Evolutionary conservation across 1,140 invertebrate genomes (phyloP).

Genomic region (Nephila pilipes): DNA sequence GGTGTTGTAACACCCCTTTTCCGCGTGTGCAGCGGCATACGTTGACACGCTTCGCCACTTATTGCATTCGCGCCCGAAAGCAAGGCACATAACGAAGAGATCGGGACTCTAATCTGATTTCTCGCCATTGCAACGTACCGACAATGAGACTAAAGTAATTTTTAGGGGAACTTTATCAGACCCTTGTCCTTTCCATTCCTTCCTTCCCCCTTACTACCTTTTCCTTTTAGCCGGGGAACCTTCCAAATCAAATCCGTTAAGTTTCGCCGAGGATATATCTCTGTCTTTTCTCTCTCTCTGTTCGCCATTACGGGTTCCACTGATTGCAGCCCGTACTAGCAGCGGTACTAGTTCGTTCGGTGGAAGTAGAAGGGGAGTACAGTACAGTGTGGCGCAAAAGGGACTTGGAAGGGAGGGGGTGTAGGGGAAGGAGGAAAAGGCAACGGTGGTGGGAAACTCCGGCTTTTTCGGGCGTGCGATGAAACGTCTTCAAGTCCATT

Average conservation of each 20-base stretch:
- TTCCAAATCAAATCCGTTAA: conserved; percentile 76
- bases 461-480: conserved; percentile 77
- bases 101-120: conserved; percentile 74
- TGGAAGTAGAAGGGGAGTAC: not conserved
- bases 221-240: conserved; percentile 50
- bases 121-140: conserved; percentile 58
- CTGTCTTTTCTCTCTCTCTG: conserved; percentile 41
- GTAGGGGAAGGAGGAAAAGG: conserved; percentile 18
- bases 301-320: conserved; percentile 71
- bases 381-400: conserved; percentile 6
- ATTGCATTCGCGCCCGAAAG: conserved; percentile 62
- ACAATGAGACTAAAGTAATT: conserved; percentile 78
- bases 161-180: conserved; percentile 74
- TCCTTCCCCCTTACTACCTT: not conserved
- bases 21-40: not conserved
- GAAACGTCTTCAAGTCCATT: conserved; percentile 77
- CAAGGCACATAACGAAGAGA: conserved; percentile 54
- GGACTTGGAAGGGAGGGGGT: not conserved
- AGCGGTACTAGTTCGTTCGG: not conserved
- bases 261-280: conserved; percentile 67
- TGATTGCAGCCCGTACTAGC: conserved; percentile 68
- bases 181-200: conserved; percentile 53
- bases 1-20: too few species aligned
- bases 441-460: conserved; percentile 8
- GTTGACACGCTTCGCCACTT: conserved; percentile 72